Conservation (phyloP, 2,888 invertebrate species). For the Sinhomidia bicolor region DNA sequence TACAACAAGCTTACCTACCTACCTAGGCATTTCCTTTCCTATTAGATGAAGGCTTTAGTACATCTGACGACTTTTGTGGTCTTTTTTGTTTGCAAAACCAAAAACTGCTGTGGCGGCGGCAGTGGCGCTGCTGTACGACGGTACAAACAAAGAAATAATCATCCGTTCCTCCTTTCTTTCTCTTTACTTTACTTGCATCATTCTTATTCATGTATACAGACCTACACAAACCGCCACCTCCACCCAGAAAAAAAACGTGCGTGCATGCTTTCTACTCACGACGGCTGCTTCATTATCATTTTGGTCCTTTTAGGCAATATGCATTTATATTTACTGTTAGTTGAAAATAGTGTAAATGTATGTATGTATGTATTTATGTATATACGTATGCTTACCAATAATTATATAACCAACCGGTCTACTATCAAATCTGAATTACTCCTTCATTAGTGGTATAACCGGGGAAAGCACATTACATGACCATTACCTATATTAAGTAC, state of each 20-base stretch:
- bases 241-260: not conserved
- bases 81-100: not conserved
- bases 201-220: not conserved
- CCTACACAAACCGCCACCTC: not conserved
- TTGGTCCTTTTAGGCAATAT: too few species aligned
- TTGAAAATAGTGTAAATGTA: too few species aligned
- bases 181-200: not conserved
- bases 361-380: not conserved
- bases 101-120: too few species aligned
- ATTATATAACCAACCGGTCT: too few species aligned
- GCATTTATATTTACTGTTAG: too few species aligned
- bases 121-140: not conserved
- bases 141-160: not conserved
- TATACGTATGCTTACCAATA: not conserved
- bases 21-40: too few species aligned
- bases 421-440: conserved; percentile 38
- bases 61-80: not conserved
- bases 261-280: too few species aligned
- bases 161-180: too few species aligned
- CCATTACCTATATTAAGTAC: conserved; percentile 55
- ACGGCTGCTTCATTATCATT: not conserved
- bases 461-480: conserved; percentile 39
- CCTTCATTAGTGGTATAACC: conserved; percentile 36
- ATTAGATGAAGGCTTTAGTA: not conserved
- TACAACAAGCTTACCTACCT: too few species aligned